These are phyloP conservation scores for Neosilurus mollespiculum DNA, from an alignment of 2,797 vertebrate genomes.

Conservation along the genomic window DNA sequence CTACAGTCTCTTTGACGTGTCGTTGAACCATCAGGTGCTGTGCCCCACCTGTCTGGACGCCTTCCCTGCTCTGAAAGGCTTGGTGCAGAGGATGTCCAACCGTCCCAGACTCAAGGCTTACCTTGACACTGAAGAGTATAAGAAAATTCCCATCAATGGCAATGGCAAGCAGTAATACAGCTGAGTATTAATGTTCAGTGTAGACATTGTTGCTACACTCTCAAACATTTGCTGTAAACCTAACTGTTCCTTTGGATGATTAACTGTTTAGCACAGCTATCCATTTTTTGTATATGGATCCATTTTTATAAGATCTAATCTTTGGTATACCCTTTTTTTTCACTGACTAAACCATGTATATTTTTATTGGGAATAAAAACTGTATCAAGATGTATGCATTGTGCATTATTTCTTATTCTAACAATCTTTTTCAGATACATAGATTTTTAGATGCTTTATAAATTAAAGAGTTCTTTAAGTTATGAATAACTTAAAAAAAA, in stretches of 20 bases:
- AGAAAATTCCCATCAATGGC: slow-evolving; percentile 72
- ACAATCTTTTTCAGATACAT: no score
- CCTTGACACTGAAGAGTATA: slow-evolving; percentile 66
- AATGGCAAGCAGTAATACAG: slow-evolving; percentile 75
- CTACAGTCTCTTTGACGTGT: slow-evolving; percentile 74
- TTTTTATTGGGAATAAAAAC: slow-evolving; percentile 21
- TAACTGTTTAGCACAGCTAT: background rate
- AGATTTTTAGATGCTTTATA: no score
- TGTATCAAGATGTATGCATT: background rate
- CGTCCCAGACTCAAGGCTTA: slow-evolving; percentile 70
- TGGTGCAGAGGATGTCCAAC: slow-evolving; percentile 61
- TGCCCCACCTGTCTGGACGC: slow-evolving; percentile 66
- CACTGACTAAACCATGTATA: background rate
- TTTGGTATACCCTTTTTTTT: slow-evolving; percentile 23
- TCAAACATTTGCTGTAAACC: background rate
- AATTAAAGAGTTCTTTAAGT: background rate
- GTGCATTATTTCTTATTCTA: background rate
- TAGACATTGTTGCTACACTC: background rate
- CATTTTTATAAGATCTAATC: background rate
- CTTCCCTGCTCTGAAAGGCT: slow-evolving; percentile 66
- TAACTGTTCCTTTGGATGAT: background rate
- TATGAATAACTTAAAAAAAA: background rate
- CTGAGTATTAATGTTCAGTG: background rate
- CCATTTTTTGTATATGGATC: background rate
- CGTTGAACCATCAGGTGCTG: slow-evolving; percentile 69